phyloP scores from a whole-genome alignment of 1,140 invertebrate species.

The Bilobella aurantiaca region DNA sequence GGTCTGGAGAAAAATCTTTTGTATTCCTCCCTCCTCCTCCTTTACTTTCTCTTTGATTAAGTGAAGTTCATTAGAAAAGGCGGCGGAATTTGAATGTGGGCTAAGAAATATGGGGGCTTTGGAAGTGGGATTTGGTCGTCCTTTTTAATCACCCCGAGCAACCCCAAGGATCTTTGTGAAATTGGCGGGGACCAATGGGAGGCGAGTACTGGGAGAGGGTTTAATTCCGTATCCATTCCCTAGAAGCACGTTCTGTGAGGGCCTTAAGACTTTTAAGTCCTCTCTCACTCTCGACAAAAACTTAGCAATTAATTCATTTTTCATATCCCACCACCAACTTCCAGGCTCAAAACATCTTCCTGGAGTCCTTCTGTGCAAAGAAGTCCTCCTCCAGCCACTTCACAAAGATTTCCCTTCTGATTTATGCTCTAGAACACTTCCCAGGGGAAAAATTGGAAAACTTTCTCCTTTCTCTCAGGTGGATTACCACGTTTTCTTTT shows the following conservation, averaged over 20 bases:
- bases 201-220: neutral
- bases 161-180: neutral
- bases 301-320: slow-evolving; percentile 8
- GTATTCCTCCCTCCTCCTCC: too few relatives aligned
- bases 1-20: too few relatives aligned
- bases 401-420: neutral
- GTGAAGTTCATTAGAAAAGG: slow-evolving; percentile 4
- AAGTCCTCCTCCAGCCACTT: neutral
- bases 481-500: neutral
- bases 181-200: neutral
- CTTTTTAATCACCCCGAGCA: neutral
- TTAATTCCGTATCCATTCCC: neutral
- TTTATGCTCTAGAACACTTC: neutral
- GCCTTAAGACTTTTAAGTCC: slow-evolving; percentile 5
- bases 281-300: neutral
- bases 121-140: neutral
- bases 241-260: neutral
- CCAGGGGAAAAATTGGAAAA: slow-evolving; percentile 5
- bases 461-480: slow-evolving; percentile 1
- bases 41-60: neutral
- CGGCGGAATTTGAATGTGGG: slow-evolving; percentile 1
- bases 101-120: neutral
- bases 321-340: neutral
- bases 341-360: neutral
- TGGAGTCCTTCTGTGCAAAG: neutral